phyloP scores from a whole-genome alignment of 1,140 invertebrate species.

The Drosophila neocordata region DNA sequence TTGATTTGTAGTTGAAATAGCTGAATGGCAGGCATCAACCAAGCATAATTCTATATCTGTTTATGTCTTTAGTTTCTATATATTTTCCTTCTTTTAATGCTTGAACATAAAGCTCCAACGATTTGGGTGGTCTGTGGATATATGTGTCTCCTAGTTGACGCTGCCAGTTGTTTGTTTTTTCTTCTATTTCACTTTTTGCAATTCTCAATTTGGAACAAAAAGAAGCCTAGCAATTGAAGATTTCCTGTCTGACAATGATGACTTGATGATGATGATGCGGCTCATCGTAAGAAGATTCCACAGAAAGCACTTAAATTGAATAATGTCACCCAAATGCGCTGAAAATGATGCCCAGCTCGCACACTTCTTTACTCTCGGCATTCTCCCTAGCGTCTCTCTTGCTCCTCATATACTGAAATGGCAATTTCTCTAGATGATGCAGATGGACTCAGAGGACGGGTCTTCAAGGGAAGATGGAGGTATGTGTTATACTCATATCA shows the following conservation, averaged over 20 bases:
- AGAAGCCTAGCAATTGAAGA: constrained; percentile 58
- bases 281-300: constrained; percentile 48
- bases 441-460: neutral
- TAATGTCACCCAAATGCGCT: constrained; percentile 69
- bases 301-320: constrained; percentile 65
- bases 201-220: constrained; percentile 39
- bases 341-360: constrained; percentile 46
- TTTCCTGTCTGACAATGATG: constrained; percentile 52
- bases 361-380: neutral
- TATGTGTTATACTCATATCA: constrained; percentile 55
- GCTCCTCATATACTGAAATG: constrained; percentile 30
- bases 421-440: constrained; percentile 39
- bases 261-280: constrained; percentile 42
- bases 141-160: neutral
- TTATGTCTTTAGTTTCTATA: constrained; percentile 27
- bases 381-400: neutral
- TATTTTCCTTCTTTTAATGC: neutral
- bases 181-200: constrained; percentile 58
- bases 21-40: constrained; percentile 21
- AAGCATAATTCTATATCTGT: constrained; percentile 61
- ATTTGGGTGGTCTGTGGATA: constrained; percentile 56
- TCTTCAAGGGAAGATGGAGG: constrained; percentile 14
- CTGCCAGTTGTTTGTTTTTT: constrained; percentile 47
- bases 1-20: constrained; percentile 73
- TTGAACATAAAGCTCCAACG: constrained; percentile 29